Conservation (phyloP, 2,113 vertebrate genomes). For the Lynx canadensis region DNA sequence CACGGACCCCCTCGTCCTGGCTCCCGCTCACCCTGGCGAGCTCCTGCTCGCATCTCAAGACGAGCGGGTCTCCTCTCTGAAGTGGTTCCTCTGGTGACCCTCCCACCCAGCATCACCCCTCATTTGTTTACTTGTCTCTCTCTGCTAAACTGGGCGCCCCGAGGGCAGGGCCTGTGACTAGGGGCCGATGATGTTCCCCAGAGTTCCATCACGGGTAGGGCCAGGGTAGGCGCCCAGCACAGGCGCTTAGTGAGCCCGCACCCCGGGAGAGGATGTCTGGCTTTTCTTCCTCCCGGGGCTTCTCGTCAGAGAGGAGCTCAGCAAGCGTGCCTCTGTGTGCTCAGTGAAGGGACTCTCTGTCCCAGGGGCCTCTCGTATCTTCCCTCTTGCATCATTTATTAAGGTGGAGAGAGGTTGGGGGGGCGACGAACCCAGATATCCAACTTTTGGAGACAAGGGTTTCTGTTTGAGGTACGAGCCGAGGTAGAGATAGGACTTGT, state of each 20-base stretch:
- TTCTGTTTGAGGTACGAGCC: not conserved
- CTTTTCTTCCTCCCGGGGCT: too few species aligned
- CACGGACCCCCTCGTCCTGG: not conserved
- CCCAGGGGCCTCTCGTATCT: not conserved
- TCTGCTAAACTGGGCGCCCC: not conserved
- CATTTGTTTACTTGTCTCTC: not conserved
- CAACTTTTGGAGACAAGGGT: not conserved
- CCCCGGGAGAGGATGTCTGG: fast-evolving
- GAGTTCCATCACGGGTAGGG: not conserved
- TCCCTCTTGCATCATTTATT: not conserved
- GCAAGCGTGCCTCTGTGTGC: not conserved
- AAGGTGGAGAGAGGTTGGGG: not conserved
- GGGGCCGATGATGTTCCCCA: not conserved
- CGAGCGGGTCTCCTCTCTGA: not conserved
- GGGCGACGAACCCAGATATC: not conserved
- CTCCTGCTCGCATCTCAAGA: not conserved
- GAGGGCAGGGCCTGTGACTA: not conserved
- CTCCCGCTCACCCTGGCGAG: too few species aligned
- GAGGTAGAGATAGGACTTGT: not conserved
- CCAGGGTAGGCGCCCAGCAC: not conserved
- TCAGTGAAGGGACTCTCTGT: fast-evolving
- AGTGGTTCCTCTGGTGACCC: not conserved
- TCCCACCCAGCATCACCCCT: not conserved
- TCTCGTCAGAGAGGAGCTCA: not conserved
- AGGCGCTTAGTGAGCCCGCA: not conserved